A percentile compares a stretch with the other conserved stretches of the same genome.
Conservation (phyloP, 1,140 invertebrate species). For the Drosophila sechellia region DNA sequence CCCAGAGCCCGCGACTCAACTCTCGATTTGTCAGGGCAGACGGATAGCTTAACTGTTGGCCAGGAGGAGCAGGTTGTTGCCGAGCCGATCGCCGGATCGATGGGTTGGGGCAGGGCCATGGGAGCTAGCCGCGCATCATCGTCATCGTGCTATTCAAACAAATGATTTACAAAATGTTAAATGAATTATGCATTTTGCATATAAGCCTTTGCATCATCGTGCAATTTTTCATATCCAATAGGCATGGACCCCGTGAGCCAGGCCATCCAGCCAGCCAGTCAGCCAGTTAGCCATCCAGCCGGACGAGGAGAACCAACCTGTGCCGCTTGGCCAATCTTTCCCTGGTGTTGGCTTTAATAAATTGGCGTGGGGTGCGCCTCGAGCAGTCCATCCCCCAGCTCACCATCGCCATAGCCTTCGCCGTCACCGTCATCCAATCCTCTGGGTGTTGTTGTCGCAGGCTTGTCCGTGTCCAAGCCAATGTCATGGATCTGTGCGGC, state of each 20-base stretch:
- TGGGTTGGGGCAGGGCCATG: conserved; percentile 22
- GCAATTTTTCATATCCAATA: conserved; percentile 75
- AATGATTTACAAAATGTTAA: conserved; percentile 84
- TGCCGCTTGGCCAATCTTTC: conserved; percentile 25
- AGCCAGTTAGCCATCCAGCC: not conserved
- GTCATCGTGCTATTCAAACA: conserved; percentile 84
- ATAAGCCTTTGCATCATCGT: conserved; percentile 64
- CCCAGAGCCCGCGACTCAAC: conserved; percentile 24
- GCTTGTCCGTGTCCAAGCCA: conserved; percentile 58
- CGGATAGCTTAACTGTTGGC: conserved; percentile 73
- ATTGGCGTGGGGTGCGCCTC: conserved; percentile 78
- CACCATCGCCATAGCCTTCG: not conserved
- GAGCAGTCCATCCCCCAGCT: conserved; percentile 34
- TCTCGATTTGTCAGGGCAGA: conserved; percentile 77
- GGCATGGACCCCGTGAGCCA: not conserved
- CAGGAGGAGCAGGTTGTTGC: conserved; percentile 52
- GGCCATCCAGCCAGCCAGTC: no score
- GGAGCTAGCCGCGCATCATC: conserved; percentile 55
- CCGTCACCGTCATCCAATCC: conserved; percentile 18
- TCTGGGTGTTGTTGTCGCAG: conserved; percentile 53
- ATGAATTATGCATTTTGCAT: conserved; percentile 84
- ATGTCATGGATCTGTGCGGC: conserved; percentile 52
- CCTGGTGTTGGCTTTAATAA: conserved; percentile 81
- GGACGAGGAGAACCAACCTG: conserved; percentile 33
- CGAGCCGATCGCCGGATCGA: conserved; percentile 8